Evolutionary conservation across 1,140 invertebrate species (phyloP).

Genomic region (Drosophila bipectinata): DNA sequence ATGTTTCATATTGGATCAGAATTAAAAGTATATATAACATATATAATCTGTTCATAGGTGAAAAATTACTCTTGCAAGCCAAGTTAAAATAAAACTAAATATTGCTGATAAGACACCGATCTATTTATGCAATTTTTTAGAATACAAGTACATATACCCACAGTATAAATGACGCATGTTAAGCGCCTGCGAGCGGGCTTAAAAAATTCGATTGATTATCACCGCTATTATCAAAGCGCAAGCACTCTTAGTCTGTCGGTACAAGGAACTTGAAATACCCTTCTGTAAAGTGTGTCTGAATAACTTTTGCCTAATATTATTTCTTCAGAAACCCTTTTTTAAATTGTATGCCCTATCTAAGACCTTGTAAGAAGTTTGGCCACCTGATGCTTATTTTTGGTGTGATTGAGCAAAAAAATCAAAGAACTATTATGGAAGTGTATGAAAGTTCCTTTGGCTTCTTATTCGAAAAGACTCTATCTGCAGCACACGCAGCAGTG

Average conservation of each 20-base stretch:
- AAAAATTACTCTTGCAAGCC: not conserved
- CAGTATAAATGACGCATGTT: slow-evolving; percentile 3
- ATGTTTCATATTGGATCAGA: too few species aligned
- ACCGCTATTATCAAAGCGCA: slow-evolving; percentile 18
- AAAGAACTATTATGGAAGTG: not conserved
- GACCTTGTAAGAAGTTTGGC: too few species aligned
- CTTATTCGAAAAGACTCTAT: not conserved
- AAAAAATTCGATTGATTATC: slow-evolving; percentile 13
- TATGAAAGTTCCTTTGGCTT: not conserved
- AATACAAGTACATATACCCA: not conserved
- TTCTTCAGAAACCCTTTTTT: too few species aligned
- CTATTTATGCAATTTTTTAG: not conserved
- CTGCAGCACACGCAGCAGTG: too few species aligned
- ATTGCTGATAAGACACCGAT: not conserved
- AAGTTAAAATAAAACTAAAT: not conserved
- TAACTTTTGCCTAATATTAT: too few species aligned
- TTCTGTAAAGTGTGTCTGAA: too few species aligned
- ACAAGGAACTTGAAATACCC: not conserved
- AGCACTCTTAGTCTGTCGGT: not conserved
- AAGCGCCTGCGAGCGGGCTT: not conserved
- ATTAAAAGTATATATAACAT: too few species aligned
- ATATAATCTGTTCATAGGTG: not conserved
- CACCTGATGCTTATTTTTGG: too few species aligned
- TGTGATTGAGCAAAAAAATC: not conserved
- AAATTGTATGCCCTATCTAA: too few species aligned